Conservation (phyloP, 64 coral and sea anemone genomes). For the Platygyra sinensis region DNA sequence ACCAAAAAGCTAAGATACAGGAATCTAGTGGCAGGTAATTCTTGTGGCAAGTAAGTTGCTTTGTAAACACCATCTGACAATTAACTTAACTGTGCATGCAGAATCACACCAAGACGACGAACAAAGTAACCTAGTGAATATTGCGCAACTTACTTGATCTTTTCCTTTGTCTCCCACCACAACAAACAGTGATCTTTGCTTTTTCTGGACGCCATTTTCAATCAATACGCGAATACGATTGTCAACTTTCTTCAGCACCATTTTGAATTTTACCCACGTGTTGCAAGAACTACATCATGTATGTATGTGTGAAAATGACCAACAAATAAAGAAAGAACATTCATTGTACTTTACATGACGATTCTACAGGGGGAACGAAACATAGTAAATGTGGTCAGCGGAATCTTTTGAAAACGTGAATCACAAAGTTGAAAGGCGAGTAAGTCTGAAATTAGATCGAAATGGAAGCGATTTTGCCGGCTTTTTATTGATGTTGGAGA, state of each 20-base stretch:
- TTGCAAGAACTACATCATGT: neutral
- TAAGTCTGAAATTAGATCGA: neutral
- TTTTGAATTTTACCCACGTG: slow-evolving; percentile 67
- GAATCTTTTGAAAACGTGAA: neutral
- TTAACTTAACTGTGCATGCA: no score
- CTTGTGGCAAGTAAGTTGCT: no score
- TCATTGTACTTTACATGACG: neutral
- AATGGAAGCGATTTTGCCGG: slow-evolving; percentile 93
- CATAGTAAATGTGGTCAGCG: slow-evolving; percentile 17
- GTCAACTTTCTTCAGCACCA: slow-evolving; percentile 97
- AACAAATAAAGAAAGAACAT: neutral
- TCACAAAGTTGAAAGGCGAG: neutral
- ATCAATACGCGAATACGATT: slow-evolving; percentile 92
- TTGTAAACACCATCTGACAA: no score
- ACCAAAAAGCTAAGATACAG: no score
- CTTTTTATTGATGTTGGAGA: slow-evolving; percentile 88
- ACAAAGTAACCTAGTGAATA: neutral
- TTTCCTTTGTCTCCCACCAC: slow-evolving; percentile 97
- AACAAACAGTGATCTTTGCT: slow-evolving; percentile 93
- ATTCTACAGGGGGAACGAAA: no score
- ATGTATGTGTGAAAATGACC: neutral
- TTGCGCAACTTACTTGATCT: slow-evolving; percentile 73
- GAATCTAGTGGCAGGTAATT: no score
- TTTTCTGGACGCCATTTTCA: slow-evolving; percentile 97
- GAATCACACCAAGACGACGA: neutral